Evolutionary conservation across 2,113 vertebrate species (phyloP).

Genomic region (Calonectris borealis): DNA sequence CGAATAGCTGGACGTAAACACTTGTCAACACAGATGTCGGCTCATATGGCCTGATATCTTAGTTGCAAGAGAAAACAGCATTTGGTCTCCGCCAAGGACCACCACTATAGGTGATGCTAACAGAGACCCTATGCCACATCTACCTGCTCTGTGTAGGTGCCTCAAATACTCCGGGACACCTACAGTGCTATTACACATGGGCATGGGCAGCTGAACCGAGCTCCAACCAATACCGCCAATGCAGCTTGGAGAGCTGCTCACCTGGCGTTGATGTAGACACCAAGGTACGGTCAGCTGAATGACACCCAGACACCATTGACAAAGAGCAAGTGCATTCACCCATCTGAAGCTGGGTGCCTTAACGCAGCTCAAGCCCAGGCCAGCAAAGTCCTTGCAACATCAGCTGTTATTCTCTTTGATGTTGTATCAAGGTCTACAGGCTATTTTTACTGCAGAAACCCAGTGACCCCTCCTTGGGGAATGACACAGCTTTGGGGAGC

Average conservation of each 20-base stretch:
- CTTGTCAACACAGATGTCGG: not conserved
- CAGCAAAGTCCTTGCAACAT: not conserved
- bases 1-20: not conserved
- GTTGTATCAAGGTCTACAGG: not conserved
- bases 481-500: not conserved
- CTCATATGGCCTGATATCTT: not conserved
- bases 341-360: not conserved
- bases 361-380: not conserved
- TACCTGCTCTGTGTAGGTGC: not conserved
- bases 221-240: not conserved
- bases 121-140: not conserved
- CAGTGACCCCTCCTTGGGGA: rapidly evolving
- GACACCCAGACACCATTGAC: not conserved
- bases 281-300: not conserved
- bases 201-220: rapidly evolving
- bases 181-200: not conserved
- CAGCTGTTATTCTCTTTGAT: not conserved
- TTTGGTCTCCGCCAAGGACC: not conserved
- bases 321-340: not conserved
- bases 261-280: not conserved
- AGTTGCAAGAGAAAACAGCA: not conserved
- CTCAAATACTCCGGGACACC: not conserved
- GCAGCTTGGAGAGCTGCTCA: not conserved
- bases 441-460: not conserved
- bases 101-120: not conserved